These are phyloP conservation scores for Pachypsylla venusta DNA, from an alignment of 1,140 invertebrate species.

Conservation along the genomic window DNA sequence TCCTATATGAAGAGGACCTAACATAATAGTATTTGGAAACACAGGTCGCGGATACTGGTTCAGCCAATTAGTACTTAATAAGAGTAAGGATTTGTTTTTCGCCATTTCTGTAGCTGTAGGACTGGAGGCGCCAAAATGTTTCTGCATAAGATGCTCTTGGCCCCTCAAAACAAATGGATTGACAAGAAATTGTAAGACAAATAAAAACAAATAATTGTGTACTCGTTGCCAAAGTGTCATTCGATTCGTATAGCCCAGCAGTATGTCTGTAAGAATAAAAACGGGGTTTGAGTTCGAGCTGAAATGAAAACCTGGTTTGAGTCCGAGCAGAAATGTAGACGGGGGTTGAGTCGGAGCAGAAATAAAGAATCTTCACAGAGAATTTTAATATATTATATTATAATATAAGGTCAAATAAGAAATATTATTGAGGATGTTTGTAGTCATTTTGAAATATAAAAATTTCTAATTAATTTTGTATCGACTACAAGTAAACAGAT, in stretches of 20 bases:
- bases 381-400: too few relatives aligned
- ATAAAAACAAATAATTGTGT: neutral
- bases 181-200: neutral
- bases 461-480: too few relatives aligned
- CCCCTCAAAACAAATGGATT: neutral
- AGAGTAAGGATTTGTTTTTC: neutral
- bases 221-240: neutral
- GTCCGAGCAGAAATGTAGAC: too few relatives aligned
- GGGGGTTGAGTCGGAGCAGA: too few relatives aligned
- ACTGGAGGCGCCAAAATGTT: neutral
- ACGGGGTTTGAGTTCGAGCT: too few relatives aligned
- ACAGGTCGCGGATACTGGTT: conserved; percentile 35
- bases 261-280: neutral
- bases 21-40: conserved; percentile 42
- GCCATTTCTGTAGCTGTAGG: neutral
- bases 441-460: too few relatives aligned
- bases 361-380: too few relatives aligned
- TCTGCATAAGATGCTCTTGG: neutral
- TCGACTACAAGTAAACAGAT: too few relatives aligned
- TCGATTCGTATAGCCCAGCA: neutral
- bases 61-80: neutral
- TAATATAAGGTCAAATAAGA: too few relatives aligned
- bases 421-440: too few relatives aligned
- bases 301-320: too few relatives aligned
- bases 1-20: conserved; percentile 44